phyloP scores from a whole-genome alignment of 2,797 vertebrate genomes.

The Tamandua tetradactyla region DNA sequence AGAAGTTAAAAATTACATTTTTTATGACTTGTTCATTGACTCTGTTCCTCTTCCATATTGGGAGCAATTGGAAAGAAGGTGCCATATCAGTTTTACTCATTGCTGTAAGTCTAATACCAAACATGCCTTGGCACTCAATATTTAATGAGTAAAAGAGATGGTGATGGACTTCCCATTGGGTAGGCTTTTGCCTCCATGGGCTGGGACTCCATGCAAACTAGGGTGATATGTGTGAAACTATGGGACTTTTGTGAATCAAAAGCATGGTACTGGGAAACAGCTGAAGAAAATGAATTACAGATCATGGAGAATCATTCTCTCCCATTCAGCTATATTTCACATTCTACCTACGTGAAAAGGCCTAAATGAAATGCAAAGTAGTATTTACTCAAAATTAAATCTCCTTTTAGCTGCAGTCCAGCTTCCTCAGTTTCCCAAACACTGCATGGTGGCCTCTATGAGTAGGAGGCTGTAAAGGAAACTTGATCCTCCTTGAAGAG shows the following conservation, averaged over 20 bases:
- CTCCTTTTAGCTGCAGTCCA: background rate
- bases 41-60: background rate
- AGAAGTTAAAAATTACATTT: background rate
- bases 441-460: background rate
- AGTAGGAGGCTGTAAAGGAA: background rate
- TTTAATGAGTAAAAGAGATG: background rate
- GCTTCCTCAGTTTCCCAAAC: conserved; percentile 20
- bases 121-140: background rate
- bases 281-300: conserved; percentile 58
- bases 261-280: conserved; percentile 13
- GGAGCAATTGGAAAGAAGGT: background rate
- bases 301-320: conserved; percentile 61
- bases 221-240: background rate
- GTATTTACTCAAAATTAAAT: conserved; percentile 55
- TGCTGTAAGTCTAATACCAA: background rate
- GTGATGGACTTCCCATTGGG: background rate
- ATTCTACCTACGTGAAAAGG: conserved; percentile 46
- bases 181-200: background rate
- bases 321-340: conserved; percentile 58
- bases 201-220: background rate
- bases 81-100: background rate
- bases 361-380: conserved; percentile 69
- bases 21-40: background rate
- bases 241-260: conserved; percentile 14
- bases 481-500: background rate